Percentiles rank a stretch among this genome's conserved stretches.
Conservation (phyloP, 2,888 invertebrate genomes). For the Tortricodes alternella region DNA sequence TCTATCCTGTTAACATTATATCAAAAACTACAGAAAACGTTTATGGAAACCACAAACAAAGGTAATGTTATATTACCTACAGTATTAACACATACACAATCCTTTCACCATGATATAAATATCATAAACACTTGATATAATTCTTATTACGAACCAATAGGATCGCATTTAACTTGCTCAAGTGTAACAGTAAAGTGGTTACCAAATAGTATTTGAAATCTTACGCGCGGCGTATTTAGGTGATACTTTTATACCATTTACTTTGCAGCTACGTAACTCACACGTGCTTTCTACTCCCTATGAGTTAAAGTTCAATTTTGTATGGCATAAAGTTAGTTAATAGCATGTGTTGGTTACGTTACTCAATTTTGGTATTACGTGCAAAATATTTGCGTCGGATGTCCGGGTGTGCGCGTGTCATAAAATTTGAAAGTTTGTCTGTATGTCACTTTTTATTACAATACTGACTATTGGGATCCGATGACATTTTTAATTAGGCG, state of each 20-base stretch:
- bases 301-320: not conserved
- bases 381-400: conserved; percentile 28
- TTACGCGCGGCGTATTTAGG: conserved; percentile 4
- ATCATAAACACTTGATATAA: not conserved
- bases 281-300: not conserved
- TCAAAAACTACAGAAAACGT: not conserved
- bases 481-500: conserved; percentile 12
- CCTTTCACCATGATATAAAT: conserved; percentile 10
- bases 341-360: not conserved
- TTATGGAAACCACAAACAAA: conserved; percentile 20
- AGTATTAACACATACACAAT: not conserved
- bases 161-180: not conserved
- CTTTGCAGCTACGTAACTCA: not conserved
- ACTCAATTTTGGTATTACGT: conserved; percentile 25
- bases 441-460: conserved; percentile 25
- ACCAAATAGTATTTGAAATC: conserved; percentile 9
- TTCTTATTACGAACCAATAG: not conserved
- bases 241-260: conserved; percentile 1
- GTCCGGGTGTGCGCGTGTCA: conserved; percentile 25
- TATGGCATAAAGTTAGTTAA: not conserved
- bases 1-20: conserved; percentile 3
- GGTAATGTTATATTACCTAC: conserved; percentile 21
- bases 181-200: not conserved
- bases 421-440: conserved; percentile 23
- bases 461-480: conserved; percentile 10